Conservation (phyloP, 92 coral and sea anemone species). For the Meandrina meandrites region DNA sequence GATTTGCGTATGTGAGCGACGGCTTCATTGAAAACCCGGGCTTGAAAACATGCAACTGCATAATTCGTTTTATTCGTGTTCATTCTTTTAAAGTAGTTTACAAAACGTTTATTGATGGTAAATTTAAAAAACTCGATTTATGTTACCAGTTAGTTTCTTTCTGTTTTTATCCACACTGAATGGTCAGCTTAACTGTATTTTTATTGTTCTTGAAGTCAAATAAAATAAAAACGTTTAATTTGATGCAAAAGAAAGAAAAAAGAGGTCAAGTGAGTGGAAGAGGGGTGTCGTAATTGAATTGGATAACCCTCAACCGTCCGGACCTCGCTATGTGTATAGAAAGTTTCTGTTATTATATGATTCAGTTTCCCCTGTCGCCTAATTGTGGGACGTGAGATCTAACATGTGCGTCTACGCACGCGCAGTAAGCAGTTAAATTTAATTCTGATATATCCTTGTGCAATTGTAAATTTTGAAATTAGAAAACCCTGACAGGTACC, state of each 20-base stretch:
- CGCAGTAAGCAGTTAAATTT: background rate
- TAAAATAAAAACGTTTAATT: background rate
- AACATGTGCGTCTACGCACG: background rate
- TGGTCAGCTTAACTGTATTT: background rate
- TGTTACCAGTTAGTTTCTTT: background rate
- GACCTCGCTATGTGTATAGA: background rate
- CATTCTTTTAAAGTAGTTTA: no score
- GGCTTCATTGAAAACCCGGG: background rate
- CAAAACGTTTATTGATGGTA: background rate
- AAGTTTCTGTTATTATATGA: background rate
- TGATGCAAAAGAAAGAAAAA: background rate
- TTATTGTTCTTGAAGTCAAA: background rate
- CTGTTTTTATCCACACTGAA: background rate
- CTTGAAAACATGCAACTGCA: background rate
- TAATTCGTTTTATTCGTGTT: background rate
- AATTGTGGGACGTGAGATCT: background rate
- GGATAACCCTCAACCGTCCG: constrained; percentile 57
- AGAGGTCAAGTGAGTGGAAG: constrained; percentile 27
- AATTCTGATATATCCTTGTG: background rate
- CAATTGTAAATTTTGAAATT: background rate
- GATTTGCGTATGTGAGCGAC: background rate
- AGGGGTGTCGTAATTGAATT: constrained; percentile 6
- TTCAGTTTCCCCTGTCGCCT: background rate
- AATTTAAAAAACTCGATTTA: background rate
- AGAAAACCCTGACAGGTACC: background rate